Conservation (phyloP, 2,888 invertebrate genomes). For the Eumacrocentrus americanus region DNA sequence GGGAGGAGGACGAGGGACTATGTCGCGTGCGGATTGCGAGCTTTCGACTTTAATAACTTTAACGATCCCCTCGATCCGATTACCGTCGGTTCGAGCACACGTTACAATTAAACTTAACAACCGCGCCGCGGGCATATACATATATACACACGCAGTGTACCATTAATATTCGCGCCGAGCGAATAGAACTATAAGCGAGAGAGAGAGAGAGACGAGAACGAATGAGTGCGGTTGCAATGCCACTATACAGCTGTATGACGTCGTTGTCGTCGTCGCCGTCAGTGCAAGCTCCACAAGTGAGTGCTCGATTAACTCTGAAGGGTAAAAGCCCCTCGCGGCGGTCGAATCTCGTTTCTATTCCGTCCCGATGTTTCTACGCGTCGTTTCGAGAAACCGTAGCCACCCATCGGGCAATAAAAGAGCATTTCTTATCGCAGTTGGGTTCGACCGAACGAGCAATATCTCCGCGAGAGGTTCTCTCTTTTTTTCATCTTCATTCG, state of each 20-base stretch:
- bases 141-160: conserved; percentile 27
- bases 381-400: conserved; percentile 6
- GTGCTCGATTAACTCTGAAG: conserved; percentile 19
- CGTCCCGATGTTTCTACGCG: background rate
- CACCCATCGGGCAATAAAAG: background rate
- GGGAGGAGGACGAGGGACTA: no score
- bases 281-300: conserved; percentile 17
- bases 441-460: conserved; percentile 6
- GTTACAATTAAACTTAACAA: conserved; percentile 45
- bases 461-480: background rate
- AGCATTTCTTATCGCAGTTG: conserved; percentile 15
- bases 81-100: conserved; percentile 37
- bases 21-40: conserved; percentile 34
- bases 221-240: background rate
- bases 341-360: conserved; percentile 10
- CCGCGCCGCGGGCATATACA: conserved; percentile 32
- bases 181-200: conserved; percentile 22
- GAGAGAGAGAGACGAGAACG: conserved; percentile 2
- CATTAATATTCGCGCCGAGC: conserved; percentile 20
- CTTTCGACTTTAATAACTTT: conserved; percentile 40
- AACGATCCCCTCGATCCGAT: conserved; percentile 37
- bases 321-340: conserved; percentile 17
- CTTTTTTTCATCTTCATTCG: conserved; percentile 1
- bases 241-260: conserved; percentile 7
- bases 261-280: no score